Base-by-base conservation (phyloP, 1,140 invertebrate genomes). In the Zaprionus camerounensis region DNA sequence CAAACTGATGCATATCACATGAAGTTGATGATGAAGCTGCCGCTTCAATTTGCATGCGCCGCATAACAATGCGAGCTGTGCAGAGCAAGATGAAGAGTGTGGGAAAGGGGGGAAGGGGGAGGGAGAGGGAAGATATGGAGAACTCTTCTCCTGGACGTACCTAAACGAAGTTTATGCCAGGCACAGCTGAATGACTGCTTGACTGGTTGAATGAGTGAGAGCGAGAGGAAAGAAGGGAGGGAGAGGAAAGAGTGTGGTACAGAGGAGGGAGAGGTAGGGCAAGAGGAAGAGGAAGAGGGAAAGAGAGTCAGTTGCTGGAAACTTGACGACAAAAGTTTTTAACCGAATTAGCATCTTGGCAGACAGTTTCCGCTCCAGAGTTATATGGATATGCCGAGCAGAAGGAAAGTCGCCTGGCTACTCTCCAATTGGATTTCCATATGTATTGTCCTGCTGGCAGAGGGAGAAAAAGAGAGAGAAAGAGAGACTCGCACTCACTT, bases 281-380 rank as follows among this genome's bases (percentile, higher is more conserved):
- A 15, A 55, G 13, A 17, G 36, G 31, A 26, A 17, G 13, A 36
- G 46, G 34, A 15, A 55, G 13, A 17, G 36, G 31, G 36, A 22
- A 17, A 55, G 12, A 17, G 34, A 64, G 58, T 66, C 62, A 62
- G 67, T 74, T 84, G 81, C 84, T 64, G 71, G 56, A 78, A 84
- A 87, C 84, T 87, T 87, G 84, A 84, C 70, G 83, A 86, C 81
- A 84, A 87, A 87, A 87, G 81, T 87, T 87, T 87, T 87, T 87
- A 87, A 87, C 84, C 84, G 71, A 87, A 87, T 87, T 87, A 87
- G 84, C 84, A 87, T 87, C 84, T 87, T 87, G 84, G 78, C 84
- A 87, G 84, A 87, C 84, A 87, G 84, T 87, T 87, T 88, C 84
- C 20, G 28, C 41, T 49, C 15, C 20, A 38, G 17, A 53, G 20